Evolutionary conservation across 2,888 invertebrate species (phyloP), one percentile per base, ranked within the genome.

Genomic region (Trichogramma evanescens): DNA sequence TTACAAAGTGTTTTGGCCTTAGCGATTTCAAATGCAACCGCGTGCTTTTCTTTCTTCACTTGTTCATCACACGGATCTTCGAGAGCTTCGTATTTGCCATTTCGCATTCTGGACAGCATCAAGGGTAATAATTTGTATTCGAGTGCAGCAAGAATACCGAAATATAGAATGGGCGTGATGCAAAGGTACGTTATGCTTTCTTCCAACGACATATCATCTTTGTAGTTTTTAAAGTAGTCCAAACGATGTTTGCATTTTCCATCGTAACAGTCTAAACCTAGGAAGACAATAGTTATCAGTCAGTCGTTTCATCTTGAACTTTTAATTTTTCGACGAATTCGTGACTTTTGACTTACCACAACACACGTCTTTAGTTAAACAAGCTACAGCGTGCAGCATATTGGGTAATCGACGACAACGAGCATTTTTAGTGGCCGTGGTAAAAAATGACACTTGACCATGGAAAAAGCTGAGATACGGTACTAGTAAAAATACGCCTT

Each of bases 121-220:
- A 66, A 72, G 61, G 79, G 74, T 9, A 75, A 70, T 58, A 87
- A 74, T 76, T 80, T 82, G 40, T 83, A 84, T 72, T 95, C 93
- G 4, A 86, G 74, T 1, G 85, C 59, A 63, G 90, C 68, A n/a
- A 76, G 78, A 0, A 89, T 61, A 0, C 73, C 8, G 76, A 90
- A 88, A 63, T 86, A 81, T 0, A 86, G 54, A 0, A 83, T 53
- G 1, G 73, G 69, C 1, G 71, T 71, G 10, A 62, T 56, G 1
- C 63, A 58, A 46, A 77, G 60, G 59, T 71, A 74, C 1, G 66
- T 13, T 7, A 77, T 61, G 45, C 69, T 68, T 42, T 72, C 70
- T 46, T 67, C 66, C n/a, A 73, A 65, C 5, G 61, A 70, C 9
- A 71, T 66, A 39, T 72, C 72, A 1, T 56, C 61, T n/a, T 62